Evolutionary conservation across 2,888 invertebrate species (phyloP).

Genomic region (Acleris sparsana): DNA sequence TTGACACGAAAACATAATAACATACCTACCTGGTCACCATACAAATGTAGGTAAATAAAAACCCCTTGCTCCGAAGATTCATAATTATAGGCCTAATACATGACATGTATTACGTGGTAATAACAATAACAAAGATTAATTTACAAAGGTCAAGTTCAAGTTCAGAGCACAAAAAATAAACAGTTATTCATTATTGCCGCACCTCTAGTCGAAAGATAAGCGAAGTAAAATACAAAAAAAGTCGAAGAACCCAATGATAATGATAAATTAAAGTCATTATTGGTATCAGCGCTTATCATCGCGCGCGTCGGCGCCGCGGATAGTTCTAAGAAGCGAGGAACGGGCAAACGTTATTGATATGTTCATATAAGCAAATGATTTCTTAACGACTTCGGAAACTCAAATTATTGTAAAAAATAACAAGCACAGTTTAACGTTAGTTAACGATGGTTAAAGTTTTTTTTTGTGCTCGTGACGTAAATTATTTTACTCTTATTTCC

Average conservation of each 20-base stretch:
- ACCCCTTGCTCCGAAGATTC: too few species aligned
- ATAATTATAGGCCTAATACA: too few species aligned
- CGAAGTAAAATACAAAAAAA: constrained; percentile 46
- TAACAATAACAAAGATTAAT: constrained; percentile 11
- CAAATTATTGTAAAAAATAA: too few species aligned
- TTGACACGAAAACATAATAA: too few species aligned
- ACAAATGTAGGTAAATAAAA: too few species aligned
- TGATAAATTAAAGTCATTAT: constrained; percentile 65
- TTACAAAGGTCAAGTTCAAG: constrained; percentile 12
- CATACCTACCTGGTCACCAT: too few species aligned
- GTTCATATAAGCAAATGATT: background rate
- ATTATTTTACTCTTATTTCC: too few species aligned
- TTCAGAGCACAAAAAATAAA: constrained; percentile 6
- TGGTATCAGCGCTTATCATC: constrained; percentile 66
- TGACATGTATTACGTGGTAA: background rate
- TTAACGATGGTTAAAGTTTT: too few species aligned
- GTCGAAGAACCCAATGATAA: constrained; percentile 60
- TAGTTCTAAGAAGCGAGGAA: constrained; percentile 51
- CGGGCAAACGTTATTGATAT: background rate
- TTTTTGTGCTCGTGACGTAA: too few species aligned
- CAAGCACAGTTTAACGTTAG: too few species aligned
- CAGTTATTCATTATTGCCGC: constrained; percentile 39
- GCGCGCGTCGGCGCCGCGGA: constrained; percentile 57
- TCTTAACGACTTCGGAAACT: too few species aligned
- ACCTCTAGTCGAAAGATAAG: constrained; percentile 52